These are phyloP conservation scores for Bimastos eiseni DNA, from an alignment of 2,888 invertebrate genomes.

Conservation along the genomic window DNA sequence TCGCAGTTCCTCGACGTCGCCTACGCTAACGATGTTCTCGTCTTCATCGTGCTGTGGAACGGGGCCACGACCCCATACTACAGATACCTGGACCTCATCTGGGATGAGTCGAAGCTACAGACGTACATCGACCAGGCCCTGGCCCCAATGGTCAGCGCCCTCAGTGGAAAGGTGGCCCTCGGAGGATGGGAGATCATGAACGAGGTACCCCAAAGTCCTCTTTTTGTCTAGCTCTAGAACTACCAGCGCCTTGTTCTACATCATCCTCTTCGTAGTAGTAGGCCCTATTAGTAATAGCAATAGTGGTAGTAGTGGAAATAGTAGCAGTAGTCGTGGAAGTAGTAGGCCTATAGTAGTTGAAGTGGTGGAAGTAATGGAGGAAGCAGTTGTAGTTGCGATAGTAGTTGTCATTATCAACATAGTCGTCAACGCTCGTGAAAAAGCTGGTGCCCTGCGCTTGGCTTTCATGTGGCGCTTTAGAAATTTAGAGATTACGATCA, in stretches of 20 bases:
- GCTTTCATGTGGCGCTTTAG: no score
- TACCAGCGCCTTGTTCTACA: no score
- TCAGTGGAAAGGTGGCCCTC: conserved; percentile 50
- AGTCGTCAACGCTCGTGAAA: no score
- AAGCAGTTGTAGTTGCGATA: no score
- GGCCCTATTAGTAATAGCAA: no score
- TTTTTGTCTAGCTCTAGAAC: neutral
- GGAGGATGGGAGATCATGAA: conserved; percentile 56
- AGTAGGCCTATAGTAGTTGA: no score
- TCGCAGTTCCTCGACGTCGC: conserved; percentile 46
- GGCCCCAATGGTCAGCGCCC: conserved; percentile 49
- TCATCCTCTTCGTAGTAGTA: no score
- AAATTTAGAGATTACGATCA: neutral
- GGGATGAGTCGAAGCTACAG: conserved; percentile 50
- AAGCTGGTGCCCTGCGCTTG: no score
- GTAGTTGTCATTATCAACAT: no score
- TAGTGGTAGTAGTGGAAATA: no score
- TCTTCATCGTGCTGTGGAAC: conserved; percentile 53
- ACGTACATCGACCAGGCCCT: conserved; percentile 51
- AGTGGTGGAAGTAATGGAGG: no score
- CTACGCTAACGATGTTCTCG: conserved; percentile 46
- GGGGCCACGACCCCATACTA: conserved; percentile 47
- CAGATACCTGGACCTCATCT: conserved; percentile 44
- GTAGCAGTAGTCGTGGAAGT: no score
- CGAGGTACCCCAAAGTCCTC: conserved; percentile 39